Conservation (phyloP, 2,888 invertebrate genomes). For the Didymodactylos carnosus region DNA sequence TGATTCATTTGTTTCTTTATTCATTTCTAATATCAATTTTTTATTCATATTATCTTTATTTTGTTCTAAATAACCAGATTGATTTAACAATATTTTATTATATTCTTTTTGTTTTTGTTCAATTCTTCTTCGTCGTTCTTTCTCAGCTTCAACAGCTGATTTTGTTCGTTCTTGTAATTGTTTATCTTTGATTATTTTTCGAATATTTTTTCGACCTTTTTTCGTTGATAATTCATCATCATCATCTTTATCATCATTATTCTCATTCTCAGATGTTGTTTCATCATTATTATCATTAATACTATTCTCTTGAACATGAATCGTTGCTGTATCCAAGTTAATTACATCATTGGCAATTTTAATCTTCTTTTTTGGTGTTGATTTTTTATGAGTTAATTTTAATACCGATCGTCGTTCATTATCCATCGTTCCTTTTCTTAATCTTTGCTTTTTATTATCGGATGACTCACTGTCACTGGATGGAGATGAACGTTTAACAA, state of each 20-base stretch:
- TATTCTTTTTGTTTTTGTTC: conserved; percentile 3
- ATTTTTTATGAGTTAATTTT: no score
- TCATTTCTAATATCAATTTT: conserved; percentile 3
- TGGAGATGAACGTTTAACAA: no score
- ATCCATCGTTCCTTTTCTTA: no score
- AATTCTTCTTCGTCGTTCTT: conserved; percentile 8
- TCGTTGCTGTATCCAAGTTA: no score
- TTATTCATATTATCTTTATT: not conserved
- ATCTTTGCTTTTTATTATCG: no score
- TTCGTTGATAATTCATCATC: not conserved
- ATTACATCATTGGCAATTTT: no score
- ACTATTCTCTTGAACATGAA: no score
- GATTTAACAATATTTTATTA: not conserved
- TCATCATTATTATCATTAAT: not conserved
- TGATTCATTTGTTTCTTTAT: conserved; percentile 1
- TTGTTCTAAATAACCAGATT: not conserved
- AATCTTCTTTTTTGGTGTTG: no score
- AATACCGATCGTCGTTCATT: no score
- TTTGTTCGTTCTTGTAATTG: conserved; percentile 2
- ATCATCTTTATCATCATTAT: not conserved
- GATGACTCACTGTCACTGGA: no score
- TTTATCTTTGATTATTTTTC: conserved; percentile 6
- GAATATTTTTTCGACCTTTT: not conserved
- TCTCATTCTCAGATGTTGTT: not conserved
- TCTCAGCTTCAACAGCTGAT: conserved; percentile 5